phyloP scores from a whole-genome alignment of 2,113 vertebrate species.

The Lanius ludovicianus region DNA sequence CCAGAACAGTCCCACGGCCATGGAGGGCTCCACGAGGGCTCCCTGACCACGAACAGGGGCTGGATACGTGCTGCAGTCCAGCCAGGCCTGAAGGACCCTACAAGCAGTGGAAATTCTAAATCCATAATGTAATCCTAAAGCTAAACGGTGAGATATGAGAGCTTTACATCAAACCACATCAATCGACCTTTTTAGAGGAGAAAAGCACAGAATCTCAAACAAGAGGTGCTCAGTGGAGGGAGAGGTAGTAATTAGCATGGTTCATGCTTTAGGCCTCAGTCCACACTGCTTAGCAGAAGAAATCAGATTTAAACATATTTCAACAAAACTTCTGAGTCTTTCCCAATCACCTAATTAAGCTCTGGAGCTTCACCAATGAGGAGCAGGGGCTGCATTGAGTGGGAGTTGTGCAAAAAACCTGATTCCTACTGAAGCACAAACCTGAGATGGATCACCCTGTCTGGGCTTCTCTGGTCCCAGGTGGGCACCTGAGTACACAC shows the following conservation, averaged over 20 bases:
- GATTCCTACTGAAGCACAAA: neutral
- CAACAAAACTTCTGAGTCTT: neutral
- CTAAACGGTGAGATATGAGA: neutral
- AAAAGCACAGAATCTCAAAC: neutral
- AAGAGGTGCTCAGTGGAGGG: neutral
- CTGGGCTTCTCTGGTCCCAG: neutral
- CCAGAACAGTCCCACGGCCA: neutral
- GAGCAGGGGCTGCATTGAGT: neutral
- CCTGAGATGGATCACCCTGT: accelerated
- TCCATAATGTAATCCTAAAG: neutral
- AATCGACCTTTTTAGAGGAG: neutral
- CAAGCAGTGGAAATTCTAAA: neutral
- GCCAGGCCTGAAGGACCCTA: neutral
- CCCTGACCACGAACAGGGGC: neutral
- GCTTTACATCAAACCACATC: neutral
- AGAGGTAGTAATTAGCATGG: neutral
- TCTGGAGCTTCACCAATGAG: accelerated
- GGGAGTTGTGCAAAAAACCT: neutral
- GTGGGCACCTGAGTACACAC: neutral
- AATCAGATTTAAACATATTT: neutral
- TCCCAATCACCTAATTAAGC: neutral
- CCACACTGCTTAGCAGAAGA: neutral
- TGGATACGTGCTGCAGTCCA: neutral
- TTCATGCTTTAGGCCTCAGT: neutral
- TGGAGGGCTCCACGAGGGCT: accelerated